A percentile compares a stretch with the other conserved stretches of the same genome.
phyloP scores from a whole-genome alignment of 2,888 invertebrate species.

The Lamproptera curius region DNA sequence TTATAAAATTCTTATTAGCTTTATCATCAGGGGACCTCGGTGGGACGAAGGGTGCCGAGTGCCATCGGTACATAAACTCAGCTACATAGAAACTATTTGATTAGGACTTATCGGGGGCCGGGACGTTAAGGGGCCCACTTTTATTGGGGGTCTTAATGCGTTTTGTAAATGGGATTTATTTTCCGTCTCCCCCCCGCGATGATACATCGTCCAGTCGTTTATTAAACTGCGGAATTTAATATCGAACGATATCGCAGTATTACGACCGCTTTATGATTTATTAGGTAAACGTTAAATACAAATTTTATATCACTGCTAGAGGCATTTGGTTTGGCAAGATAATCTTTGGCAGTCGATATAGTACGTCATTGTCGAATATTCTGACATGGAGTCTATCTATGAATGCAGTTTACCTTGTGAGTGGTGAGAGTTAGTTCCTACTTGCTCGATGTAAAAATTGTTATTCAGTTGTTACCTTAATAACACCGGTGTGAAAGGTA shows the following conservation, averaged over 20 bases:
- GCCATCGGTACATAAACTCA: constrained; percentile 27
- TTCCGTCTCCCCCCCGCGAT: constrained; percentile 43
- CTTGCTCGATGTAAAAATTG: too few relatives aligned
- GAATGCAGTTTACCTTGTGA: too few relatives aligned
- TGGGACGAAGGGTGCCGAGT: constrained; percentile 44
- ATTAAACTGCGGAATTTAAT: constrained; percentile 43
- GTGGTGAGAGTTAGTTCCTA: too few relatives aligned
- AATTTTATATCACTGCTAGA: not conserved
- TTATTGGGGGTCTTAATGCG: constrained; percentile 50
- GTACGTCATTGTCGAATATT: not conserved
- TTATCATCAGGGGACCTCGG: constrained; percentile 44
- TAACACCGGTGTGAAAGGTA: too few relatives aligned
- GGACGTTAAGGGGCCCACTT: constrained; percentile 33
- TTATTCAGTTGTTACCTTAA: too few relatives aligned
- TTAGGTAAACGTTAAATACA: not conserved
- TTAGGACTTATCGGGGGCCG: constrained; percentile 48
- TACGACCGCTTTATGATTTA: not conserved
- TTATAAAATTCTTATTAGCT: constrained; percentile 71
- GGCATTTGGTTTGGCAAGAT: not conserved
- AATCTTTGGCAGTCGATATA: not conserved
- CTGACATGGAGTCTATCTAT: too few relatives aligned
- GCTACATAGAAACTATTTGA: constrained; percentile 65
- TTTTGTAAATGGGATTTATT: constrained; percentile 60
- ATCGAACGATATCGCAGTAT: constrained; percentile 23
- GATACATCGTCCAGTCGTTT: constrained; percentile 31